Percentiles rank a stretch among this genome's conserved stretches.
Evolutionary conservation across 1,140 invertebrate genomes (phyloP).

Genomic region (Pygmarrhopalites habei): DNA sequence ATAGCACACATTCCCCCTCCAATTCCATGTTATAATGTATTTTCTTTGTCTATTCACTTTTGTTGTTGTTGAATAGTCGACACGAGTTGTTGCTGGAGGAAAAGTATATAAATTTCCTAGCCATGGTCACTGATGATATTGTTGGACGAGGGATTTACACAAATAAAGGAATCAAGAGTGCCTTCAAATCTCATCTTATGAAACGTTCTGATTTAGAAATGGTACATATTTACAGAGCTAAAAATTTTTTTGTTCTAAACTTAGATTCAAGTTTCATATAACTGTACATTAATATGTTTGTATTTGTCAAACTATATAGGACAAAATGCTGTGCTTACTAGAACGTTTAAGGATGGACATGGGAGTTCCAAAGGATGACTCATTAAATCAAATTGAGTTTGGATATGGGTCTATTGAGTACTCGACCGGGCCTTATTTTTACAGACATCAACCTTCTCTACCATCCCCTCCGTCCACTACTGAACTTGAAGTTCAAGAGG

Average conservation of each 20-base stretch:
- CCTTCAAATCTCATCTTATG: slow-evolving; percentile 45
- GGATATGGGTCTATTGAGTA: slow-evolving; percentile 34
- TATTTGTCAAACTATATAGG: slow-evolving; percentile 22
- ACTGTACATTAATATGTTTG: no score
- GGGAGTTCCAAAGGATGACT: slow-evolving; percentile 38
- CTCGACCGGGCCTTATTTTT: slow-evolving; percentile 21
- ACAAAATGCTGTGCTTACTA: slow-evolving; percentile 28
- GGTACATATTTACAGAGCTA: slow-evolving; percentile 34
- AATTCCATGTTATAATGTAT: neutral
- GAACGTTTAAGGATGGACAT: slow-evolving; percentile 34
- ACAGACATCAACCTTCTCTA: neutral
- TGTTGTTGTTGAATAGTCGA: neutral
- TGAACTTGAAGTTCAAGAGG: no score
- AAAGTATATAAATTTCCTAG: slow-evolving; percentile 48
- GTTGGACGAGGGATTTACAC: slow-evolving; percentile 48
- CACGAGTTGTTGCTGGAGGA: slow-evolving; percentile 39
- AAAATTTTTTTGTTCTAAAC: neutral
- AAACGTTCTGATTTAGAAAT: slow-evolving; percentile 40
- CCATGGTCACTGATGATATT: slow-evolving; percentile 51
- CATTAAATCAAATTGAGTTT: slow-evolving; percentile 34
- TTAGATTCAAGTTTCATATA: neutral
- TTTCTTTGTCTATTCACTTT: neutral
- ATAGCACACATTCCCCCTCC: no score
- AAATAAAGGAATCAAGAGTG: slow-evolving; percentile 46
- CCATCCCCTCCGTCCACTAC: neutral